Evolutionary conservation across 2,888 invertebrate genomes (phyloP).

Genomic region (Scrobipalpa costella): DNA sequence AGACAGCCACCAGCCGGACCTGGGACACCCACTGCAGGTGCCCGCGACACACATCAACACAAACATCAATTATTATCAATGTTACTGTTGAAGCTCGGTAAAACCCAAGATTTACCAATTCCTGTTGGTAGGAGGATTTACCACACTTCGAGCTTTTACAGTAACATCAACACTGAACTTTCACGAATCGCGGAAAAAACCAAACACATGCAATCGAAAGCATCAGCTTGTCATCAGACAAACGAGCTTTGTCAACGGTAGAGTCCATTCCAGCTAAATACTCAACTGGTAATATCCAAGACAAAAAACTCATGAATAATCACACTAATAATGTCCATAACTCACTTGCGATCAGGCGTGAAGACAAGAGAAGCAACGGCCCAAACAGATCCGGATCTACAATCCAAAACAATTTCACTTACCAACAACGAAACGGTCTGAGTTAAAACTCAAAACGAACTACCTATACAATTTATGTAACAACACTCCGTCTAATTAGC

Average conservation of each 20-base stretch:
- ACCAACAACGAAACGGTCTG: slow-evolving; percentile 29
- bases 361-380: slow-evolving; percentile 6
- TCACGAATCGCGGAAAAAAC: no score
- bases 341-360: neutral
- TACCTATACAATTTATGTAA: slow-evolving; percentile 43
- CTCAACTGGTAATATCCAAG: neutral
- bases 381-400: slow-evolving; percentile 12
- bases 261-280: neutral
- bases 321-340: slow-evolving; percentile 3
- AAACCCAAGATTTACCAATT: no score
- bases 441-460: slow-evolving; percentile 38
- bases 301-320: slow-evolving; percentile 19
- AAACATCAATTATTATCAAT: slow-evolving; percentile 55
- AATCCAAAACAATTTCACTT: slow-evolving; percentile 37
- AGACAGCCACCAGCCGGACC: slow-evolving; percentile 44
- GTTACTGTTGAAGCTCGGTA: slow-evolving; percentile 48
- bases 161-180: no score
- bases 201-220: slow-evolving; percentile 9
- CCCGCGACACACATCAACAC: slow-evolving; percentile 51
- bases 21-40: slow-evolving; percentile 51
- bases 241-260: slow-evolving; percentile 16
- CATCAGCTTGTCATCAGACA: slow-evolving; percentile 16
- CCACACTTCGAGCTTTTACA: no score
- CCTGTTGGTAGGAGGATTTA: no score
- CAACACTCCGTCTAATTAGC: slow-evolving; percentile 69